Percentiles rank a stretch among this genome's conserved stretches.
These are phyloP conservation scores for Cydia splendana DNA, from an alignment of 1,140 invertebrate species.

Conservation along the genomic window DNA sequence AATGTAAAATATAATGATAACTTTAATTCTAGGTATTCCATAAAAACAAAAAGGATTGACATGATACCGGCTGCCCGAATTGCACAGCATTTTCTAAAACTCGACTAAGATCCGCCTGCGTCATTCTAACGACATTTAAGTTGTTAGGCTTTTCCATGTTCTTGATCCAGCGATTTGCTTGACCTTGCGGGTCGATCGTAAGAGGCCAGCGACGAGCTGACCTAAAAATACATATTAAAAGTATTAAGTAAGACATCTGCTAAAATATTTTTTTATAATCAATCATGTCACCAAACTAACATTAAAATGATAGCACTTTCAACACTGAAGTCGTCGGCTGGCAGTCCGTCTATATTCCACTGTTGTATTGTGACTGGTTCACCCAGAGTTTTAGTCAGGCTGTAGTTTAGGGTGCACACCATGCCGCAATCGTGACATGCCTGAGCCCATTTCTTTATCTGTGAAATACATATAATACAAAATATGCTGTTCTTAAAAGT, in stretches of 20 bases:
- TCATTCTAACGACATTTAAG: slow-evolving; percentile 89
- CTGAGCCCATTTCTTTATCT: slow-evolving; percentile 87
- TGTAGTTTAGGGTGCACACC: slow-evolving; percentile 88
- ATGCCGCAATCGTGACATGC: slow-evolving; percentile 85
- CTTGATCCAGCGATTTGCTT: slow-evolving; percentile 97
- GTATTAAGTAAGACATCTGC: background rate
- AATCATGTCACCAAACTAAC: slow-evolving; percentile 66
- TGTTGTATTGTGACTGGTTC: slow-evolving; percentile 92
- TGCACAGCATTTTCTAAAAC: slow-evolving; percentile 95
- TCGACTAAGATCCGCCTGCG: slow-evolving; percentile 90
- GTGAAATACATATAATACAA: slow-evolving; percentile 32
- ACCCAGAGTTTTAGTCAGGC: slow-evolving; percentile 87
- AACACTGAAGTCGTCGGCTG: slow-evolving; percentile 93
- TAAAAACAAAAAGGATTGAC: background rate
- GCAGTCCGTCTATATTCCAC: slow-evolving; percentile 95
- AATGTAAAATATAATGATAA: background rate
- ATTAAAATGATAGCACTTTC: slow-evolving; percentile 96
- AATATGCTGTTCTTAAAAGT: slow-evolving; percentile 17
- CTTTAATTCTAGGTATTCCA: slow-evolving; percentile 9
- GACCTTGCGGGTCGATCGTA: slow-evolving; percentile 97
- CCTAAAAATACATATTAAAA: slow-evolving; percentile 66
- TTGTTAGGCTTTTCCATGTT: slow-evolving; percentile 95
- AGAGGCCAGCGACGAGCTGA: slow-evolving; percentile 93
- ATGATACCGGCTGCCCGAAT: slow-evolving; percentile 89
- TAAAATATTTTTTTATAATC: too few species aligned